Conservation (phyloP, 2,888 invertebrate species). For the Papilio demoleus region DNA sequence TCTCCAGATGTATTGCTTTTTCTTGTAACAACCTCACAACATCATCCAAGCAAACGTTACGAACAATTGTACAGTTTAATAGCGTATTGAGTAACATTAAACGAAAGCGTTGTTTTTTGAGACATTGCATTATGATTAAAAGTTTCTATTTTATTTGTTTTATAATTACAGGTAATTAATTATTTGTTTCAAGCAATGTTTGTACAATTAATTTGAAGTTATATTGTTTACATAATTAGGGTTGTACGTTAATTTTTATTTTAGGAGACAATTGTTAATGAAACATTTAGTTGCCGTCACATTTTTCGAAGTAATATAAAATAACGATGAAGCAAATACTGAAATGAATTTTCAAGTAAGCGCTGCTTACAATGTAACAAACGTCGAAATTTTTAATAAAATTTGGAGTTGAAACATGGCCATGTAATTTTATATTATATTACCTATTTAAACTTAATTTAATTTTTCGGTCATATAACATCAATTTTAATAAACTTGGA, state of each 20-base stretch:
- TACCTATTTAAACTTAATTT: too few species aligned
- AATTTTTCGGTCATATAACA: too few species aligned
- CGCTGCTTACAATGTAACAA: too few species aligned
- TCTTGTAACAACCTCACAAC: conserved; percentile 60
- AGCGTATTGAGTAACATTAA: conserved; percentile 65
- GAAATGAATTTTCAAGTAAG: too few species aligned
- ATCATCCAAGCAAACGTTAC: conserved; percentile 69
- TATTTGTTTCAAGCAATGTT: not conserved
- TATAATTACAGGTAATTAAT: not conserved
- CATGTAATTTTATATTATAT: too few species aligned
- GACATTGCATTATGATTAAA: conserved; percentile 38
- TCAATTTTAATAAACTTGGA: too few species aligned
- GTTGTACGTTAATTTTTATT: not conserved
- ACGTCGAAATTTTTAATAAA: too few species aligned
- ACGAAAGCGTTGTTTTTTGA: conserved; percentile 58
- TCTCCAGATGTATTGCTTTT: conserved; percentile 54
- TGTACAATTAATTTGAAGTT: not conserved
- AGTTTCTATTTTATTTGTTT: conserved; percentile 20
- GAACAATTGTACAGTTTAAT: conserved; percentile 68
- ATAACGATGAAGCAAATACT: too few species aligned
- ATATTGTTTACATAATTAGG: not conserved
- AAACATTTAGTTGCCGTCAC: too few species aligned
- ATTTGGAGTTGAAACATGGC: too few species aligned
- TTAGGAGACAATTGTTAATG: not conserved
- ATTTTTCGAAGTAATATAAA: too few species aligned